Evolutionary conservation across 2,797 vertebrate genomes (phyloP).

Genomic region (Sitta carolinensis): DNA sequence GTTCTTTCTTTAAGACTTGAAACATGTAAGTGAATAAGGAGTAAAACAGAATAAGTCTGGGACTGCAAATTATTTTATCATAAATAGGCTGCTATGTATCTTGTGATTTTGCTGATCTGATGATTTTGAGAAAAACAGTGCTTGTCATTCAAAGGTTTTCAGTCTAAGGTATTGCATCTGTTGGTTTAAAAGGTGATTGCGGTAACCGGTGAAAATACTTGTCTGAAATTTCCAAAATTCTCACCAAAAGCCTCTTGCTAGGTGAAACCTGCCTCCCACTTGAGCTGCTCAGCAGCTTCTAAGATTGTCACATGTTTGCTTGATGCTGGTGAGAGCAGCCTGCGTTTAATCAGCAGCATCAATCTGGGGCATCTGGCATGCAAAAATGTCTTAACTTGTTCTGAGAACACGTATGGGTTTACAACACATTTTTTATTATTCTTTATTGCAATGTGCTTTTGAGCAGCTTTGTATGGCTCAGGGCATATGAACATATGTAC

Average conservation of each 20-base stretch:
- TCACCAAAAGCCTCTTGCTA: neutral
- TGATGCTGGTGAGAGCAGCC: neutral
- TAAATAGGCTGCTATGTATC: neutral
- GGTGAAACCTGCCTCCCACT: neutral
- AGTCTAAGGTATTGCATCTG: neutral
- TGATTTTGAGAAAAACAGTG: neutral
- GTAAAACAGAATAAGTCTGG: neutral
- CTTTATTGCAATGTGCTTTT: constrained; percentile 2
- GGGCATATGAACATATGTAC: neutral
- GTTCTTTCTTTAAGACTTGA: neutral
- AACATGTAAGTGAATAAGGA: neutral
- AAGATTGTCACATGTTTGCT: neutral
- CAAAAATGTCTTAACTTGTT: neutral
- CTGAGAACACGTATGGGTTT: neutral
- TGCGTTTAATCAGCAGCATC: neutral
- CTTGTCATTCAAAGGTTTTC: neutral
- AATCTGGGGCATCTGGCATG: neutral
- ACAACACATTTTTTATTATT: neutral
- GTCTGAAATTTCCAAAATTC: neutral
- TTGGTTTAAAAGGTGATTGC: neutral
- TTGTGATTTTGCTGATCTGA: neutral
- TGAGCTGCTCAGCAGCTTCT: neutral
- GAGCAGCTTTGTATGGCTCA: constrained; percentile 1
- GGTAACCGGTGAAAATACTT: neutral
- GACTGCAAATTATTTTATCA: neutral